Percentiles rank a stretch among this genome's conserved stretches.
These are phyloP conservation scores for Irena cyanogastra DNA, from an alignment of 2,113 vertebrate genomes.

Conservation along the genomic window DNA sequence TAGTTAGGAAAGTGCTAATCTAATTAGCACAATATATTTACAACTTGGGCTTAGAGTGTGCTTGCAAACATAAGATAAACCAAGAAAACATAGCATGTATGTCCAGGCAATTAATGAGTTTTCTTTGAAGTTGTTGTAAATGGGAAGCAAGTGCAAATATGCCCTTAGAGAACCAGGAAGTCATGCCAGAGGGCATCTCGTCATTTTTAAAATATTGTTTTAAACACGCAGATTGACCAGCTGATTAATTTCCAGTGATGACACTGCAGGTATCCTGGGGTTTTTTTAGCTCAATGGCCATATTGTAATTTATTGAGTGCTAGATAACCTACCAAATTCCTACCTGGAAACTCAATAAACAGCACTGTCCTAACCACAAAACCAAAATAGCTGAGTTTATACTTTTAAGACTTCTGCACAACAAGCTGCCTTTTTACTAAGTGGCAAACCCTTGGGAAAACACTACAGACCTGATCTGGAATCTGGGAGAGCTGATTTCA, in stretches of 20 bases:
- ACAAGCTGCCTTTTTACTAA: slow-evolving; percentile 37
- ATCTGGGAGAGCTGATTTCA: slow-evolving; percentile 11
- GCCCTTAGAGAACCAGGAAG: not conserved
- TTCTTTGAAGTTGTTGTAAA: not conserved
- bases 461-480: not conserved
- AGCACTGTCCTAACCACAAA: slow-evolving; percentile 55
- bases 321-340: slow-evolving; percentile 37
- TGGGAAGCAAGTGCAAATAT: not conserved
- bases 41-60: not conserved
- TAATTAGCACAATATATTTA: not conserved
- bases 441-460: slow-evolving; percentile 26
- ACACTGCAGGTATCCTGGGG: not conserved
- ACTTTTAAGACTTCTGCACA: not conserved
- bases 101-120: not conserved
- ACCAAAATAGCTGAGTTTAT: slow-evolving; percentile 28
- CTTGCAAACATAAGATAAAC: not conserved
- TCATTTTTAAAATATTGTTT: not conserved
- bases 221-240: not conserved
- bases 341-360: slow-evolving; percentile 42
- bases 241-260: not conserved
- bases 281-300: not conserved
- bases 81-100: not conserved
- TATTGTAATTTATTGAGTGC: slow-evolving; percentile 25
- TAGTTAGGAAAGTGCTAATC: not conserved
- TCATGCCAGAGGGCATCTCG: not conserved